Conservation (phyloP, 2,888 invertebrate genomes). For the Ptychoptera albimana region DNA sequence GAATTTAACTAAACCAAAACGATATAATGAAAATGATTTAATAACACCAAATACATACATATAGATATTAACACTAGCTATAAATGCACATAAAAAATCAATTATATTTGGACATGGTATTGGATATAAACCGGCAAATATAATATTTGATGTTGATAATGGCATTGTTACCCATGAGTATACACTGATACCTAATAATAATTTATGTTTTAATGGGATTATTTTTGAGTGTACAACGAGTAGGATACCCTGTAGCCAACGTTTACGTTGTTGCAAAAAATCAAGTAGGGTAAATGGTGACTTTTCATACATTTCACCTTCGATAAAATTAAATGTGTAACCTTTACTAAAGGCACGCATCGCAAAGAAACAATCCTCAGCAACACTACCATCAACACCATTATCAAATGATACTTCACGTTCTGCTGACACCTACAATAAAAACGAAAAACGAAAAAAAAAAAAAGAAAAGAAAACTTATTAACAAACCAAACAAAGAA, state of each 20-base stretch:
- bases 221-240: constrained; percentile 75
- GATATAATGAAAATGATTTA: constrained; percentile 82
- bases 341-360: constrained; percentile 88
- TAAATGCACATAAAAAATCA: constrained; percentile 78
- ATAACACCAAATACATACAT: constrained; percentile 98
- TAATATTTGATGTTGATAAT: constrained; percentile 74
- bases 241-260: constrained; percentile 88
- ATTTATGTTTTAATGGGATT: constrained; percentile 63
- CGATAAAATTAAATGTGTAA: constrained; percentile 86
- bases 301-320: constrained; percentile 99
- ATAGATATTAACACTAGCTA: constrained; percentile 87
- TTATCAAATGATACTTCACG: constrained; percentile 87
- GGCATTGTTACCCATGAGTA: constrained; percentile 96
- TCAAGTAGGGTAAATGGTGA: constrained; percentile 91
- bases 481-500: not conserved
- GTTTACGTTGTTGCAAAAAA: constrained; percentile 88
- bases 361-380: constrained; percentile 94
- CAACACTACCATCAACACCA: constrained; percentile 92
- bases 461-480: constrained; percentile 1
- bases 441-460: constrained; percentile 2
- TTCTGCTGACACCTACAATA: constrained; percentile 70
- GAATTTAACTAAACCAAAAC: constrained; percentile 68
- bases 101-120: constrained; percentile 70
- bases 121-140: constrained; percentile 72
- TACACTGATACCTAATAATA: constrained; percentile 72